Evolutionary conservation across 30 jellyfish, hydroid and myxozoan genomes (phyloP), one percentile per base, ranked within the genome.

Genomic region (Mastigias papua): DNA sequence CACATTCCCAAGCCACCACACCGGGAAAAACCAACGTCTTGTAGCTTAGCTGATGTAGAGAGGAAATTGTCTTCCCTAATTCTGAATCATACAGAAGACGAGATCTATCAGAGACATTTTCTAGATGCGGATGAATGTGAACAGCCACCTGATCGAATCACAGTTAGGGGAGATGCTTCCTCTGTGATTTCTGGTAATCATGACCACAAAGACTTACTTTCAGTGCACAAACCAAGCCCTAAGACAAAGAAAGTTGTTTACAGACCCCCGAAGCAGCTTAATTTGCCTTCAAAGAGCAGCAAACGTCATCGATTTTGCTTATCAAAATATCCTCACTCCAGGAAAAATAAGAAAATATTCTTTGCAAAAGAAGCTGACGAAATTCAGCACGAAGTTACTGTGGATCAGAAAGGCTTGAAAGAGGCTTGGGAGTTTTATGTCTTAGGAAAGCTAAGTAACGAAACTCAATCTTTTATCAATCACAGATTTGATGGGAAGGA

Each of bases 401-500:
- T 84, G 17, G 93, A 84, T 37, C 93, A 84, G 71, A 49, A 84
- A 73, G 93, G 93, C 22, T 83, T 84, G 35, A 86, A 87, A 76
- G 90, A 78, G 34, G 85, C 86, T 16, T 87, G 96, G 96, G 96
- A 87, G 64, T 37, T 49, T 29, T 72, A 73, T 57, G 96, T 87
- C 17, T 87, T 87, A 0, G 84, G 76, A 51, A 76, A 76, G 75
- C 73, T 87, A 1, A 87, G 96, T 35, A 84, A 65, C 21, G 96
- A 87, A 34, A 87, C 96, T 0, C 86, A 69, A 37, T 69, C 86
- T 34, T 87, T 76, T 71, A 87, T 87, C 50, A 78, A 78, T 32
- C 96, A 87, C 57, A 48, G 96, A 46, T 87, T 87, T 51, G 96
- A 87, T 34, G 96, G 96, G 57, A 76, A 87, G 33, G 96, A 76